Conservation (phyloP, 2,797 vertebrate species). For the Brotula barbata region DNA sequence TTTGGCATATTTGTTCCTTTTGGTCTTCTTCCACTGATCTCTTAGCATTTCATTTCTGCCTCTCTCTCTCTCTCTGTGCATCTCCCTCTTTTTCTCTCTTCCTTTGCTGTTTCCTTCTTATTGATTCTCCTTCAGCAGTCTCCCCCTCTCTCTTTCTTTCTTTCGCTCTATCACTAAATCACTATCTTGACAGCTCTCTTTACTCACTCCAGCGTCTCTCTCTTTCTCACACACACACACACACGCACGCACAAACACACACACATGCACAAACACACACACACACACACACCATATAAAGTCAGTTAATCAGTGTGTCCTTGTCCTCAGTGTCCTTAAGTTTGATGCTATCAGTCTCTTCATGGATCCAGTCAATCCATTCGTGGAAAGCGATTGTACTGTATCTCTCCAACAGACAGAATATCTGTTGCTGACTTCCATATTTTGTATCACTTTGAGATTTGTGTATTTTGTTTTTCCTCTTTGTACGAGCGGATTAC, state of each 20-base stretch:
- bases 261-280: constrained; percentile 14
- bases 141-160: constrained; percentile 30
- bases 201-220: constrained; percentile 45
- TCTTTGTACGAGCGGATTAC: no score
- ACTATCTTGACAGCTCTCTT: constrained; percentile 70
- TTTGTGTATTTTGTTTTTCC: no score
- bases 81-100: no score
- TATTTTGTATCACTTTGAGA: no score
- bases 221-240: constrained; percentile 10
- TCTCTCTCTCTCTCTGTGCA: no score
- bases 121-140: constrained; percentile 64
- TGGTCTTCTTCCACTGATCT: no score
- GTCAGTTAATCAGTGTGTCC: constrained; percentile 49
- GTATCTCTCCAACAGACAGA: no score
- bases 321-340: constrained; percentile 61
- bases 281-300: constrained; percentile 16
- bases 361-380: no score
- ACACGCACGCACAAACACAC: neutral
- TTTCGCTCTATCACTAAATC: constrained; percentile 57
- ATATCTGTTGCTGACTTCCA: no score
- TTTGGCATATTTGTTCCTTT: no score
- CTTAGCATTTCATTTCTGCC: no score
- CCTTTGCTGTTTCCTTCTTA: constrained; percentile 62
- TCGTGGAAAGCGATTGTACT: no score
- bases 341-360: constrained; percentile 56